Conservation (phyloP, 2,113 vertebrate species). For the Cebus imitator region DNA sequence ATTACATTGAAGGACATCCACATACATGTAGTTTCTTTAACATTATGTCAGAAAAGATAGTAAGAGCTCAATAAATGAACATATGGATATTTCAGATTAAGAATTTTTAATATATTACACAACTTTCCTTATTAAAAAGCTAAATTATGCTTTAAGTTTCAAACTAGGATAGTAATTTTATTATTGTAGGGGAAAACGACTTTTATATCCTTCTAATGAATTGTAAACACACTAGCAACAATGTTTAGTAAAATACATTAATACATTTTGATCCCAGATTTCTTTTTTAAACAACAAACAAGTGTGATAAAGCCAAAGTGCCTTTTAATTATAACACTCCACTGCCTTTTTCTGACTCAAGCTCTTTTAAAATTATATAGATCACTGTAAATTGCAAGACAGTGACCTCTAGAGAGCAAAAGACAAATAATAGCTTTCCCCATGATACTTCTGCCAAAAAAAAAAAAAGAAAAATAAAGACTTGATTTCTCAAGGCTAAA, state of each 20-base stretch:
- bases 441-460: not conserved
- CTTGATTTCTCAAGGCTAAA: not conserved
- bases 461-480: not conserved
- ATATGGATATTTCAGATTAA: not conserved
- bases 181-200: not conserved
- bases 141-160: not conserved
- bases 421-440: not conserved
- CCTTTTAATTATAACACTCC: not conserved
- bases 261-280: not conserved
- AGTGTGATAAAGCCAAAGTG: not conserved
- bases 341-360: not conserved
- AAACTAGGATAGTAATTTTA: not conserved
- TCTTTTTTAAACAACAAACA: slow-evolving; percentile 27
- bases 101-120: not conserved
- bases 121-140: not conserved
- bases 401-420: not conserved
- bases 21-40: not conserved
- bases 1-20: not conserved
- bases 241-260: not conserved
- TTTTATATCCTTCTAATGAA: not conserved
- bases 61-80: not conserved
- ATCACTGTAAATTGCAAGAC: slow-evolving; percentile 29
- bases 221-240: not conserved
- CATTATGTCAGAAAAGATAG: not conserved
- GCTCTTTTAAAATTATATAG: slow-evolving; percentile 1